A percentile compares a stretch with the other conserved stretches of the same genome.
Conservation (phyloP, 23 tunicate genomes). For the Halocynthia aurantium region DNA sequence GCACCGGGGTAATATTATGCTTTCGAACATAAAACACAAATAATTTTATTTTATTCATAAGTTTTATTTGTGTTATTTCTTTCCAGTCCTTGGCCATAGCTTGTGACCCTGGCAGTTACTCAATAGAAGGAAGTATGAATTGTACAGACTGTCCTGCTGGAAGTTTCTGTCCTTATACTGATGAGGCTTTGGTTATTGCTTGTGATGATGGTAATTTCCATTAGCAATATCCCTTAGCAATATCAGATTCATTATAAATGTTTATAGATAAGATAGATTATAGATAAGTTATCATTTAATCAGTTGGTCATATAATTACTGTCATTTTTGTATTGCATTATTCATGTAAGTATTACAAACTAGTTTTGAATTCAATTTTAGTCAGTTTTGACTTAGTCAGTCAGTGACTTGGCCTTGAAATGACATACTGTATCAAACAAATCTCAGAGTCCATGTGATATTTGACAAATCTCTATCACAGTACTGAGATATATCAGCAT, state of each 20-base stretch:
- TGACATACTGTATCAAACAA: no score
- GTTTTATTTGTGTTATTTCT: not conserved
- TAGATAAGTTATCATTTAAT: no score
- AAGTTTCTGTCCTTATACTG: conserved; percentile 50
- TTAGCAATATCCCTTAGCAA: not conserved
- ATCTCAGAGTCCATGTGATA: no score
- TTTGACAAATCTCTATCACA: no score
- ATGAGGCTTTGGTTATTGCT: conserved; percentile 21
- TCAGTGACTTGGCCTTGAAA: no score
- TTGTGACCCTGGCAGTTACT: conserved; percentile 78
- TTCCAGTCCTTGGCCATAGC: conserved; percentile 6
- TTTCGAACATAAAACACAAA: not conserved
- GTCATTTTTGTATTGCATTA: no score
- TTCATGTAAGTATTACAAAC: no score
- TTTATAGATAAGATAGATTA: no score
- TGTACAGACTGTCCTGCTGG: conserved; percentile 69
- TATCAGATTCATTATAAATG: no score
- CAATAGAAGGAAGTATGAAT: conserved; percentile 13
- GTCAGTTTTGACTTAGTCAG: no score
- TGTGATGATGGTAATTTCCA: conserved; percentile 48
- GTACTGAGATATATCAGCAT: not conserved
- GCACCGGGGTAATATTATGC: conserved; percentile 45
- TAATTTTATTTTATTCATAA: not conserved
- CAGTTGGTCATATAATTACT: no score
- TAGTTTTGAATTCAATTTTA: no score